Conservation (phyloP, 2,797 vertebrate species). For the Sciaenops ocellatus region DNA sequence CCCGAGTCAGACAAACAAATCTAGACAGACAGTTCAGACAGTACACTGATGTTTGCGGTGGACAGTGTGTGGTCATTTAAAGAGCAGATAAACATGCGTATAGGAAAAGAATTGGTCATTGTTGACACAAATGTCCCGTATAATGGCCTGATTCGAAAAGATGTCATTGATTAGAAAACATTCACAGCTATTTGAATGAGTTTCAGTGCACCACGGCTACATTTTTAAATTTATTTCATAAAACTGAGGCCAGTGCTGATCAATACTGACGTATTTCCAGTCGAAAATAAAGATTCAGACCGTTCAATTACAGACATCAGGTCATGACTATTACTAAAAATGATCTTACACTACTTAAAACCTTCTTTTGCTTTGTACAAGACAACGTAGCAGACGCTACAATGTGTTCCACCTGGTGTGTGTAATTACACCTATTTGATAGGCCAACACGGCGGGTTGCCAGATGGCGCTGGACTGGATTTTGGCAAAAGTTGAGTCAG, state of each 20-base stretch:
- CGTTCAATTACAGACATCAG: not conserved
- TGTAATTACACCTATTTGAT: not conserved
- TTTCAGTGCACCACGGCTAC: not conserved
- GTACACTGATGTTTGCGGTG: not conserved
- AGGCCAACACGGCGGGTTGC: not conserved
- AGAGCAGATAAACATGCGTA: not conserved
- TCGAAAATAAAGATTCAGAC: not conserved
- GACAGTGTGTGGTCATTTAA: not conserved
- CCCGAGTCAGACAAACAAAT: conserved; percentile 20
- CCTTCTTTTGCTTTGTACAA: not conserved
- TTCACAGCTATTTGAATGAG: not conserved
- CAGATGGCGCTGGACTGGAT: not conserved
- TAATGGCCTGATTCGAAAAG: not conserved
- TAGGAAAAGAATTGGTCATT: not conserved
- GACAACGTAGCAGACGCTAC: no score
- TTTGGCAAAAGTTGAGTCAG: not conserved
- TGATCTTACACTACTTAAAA: not conserved
- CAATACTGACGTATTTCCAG: not conserved
- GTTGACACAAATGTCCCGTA: not conserved
- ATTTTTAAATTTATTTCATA: no score
- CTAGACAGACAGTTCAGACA: conserved; percentile 9
- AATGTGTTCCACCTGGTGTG: not conserved
- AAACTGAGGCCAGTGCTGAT: not conserved
- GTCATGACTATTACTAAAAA: not conserved
- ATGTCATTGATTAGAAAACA: not conserved